A percentile compares a stretch with the other conserved stretches of the same genome.
phyloP scores from a whole-genome alignment of 92 coral and sea anemone species.

The Bergia puertoricense region DNA sequence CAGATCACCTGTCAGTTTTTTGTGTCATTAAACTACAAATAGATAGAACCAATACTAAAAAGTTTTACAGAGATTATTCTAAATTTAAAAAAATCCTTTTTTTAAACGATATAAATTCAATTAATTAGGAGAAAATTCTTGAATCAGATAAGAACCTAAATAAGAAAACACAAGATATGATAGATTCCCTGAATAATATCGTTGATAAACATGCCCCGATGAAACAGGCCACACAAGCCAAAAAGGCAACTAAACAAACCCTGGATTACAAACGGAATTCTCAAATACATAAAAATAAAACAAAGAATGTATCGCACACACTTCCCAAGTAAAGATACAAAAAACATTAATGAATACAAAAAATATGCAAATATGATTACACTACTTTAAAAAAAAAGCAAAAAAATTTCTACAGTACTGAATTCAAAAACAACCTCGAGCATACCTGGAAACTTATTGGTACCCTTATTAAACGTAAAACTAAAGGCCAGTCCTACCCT shows the following conservation, averaged over 20 bases:
- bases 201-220: slow-evolving; percentile 57
- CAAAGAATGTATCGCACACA: too few relatives aligned
- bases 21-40: slow-evolving; percentile 39
- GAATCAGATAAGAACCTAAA: slow-evolving; percentile 27
- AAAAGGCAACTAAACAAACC: neutral
- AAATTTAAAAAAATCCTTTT: slow-evolving; percentile 50
- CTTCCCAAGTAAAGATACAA: too few relatives aligned
- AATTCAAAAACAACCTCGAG: too few relatives aligned
- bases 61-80: slow-evolving; percentile 53
- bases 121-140: slow-evolving; percentile 40
- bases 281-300: too few relatives aligned
- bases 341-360: too few relatives aligned
- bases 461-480: too few relatives aligned
- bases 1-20: slow-evolving; percentile 64
- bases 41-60: slow-evolving; percentile 22
- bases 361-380: too few relatives aligned
- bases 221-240: slow-evolving; percentile 13
- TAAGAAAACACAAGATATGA: slow-evolving; percentile 41
- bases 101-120: slow-evolving; percentile 44
- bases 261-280: too few relatives aligned
- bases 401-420: too few relatives aligned
- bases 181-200: slow-evolving; percentile 40
- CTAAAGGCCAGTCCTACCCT: too few relatives aligned
- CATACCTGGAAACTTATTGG: too few relatives aligned
- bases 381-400: too few relatives aligned